Base-by-base conservation (phyloP, 2,113 vertebrate genomes). In the Arizona elegans region DNA sequence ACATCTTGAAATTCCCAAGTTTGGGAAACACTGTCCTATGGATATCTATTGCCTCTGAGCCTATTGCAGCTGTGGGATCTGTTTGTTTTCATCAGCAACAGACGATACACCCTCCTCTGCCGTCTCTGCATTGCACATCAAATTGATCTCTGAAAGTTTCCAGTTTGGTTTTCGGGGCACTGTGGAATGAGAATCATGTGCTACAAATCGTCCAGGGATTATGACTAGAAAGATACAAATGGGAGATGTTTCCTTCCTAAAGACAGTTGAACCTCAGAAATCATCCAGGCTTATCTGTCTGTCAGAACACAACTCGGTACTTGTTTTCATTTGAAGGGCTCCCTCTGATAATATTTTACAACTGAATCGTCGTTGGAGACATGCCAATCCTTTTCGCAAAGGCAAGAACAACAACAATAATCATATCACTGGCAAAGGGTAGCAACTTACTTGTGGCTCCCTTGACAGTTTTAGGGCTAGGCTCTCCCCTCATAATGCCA, bases 241-340 rank as follows among this genome's bases (percentile, higher is more conserved):
- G 50, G 3, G 7, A 52, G 23, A 24, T 93, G 13, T 62, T 94
- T 86, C 65, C 90, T 92, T 95, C 55, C 92, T 55, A 50, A 87
- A 92, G 86, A 33, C 29, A 53, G 81, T 89, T 2, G 38, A 81
- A 91, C 29, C 93, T 65, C 89, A 38, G 55, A 0, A 47, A 56
- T 95, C 12, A 54, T 91, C n/a, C 58, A 9, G 21, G 65, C 53
- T 94, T 10, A 1, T 55, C 26, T 26, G 19, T 55, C 26, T 17
- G 2, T 90, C 94, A 47, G 56, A 94, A 43, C 0, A 0, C 52
- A 8, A 92, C 93, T 95, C 91, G 5, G 5, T 59, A 87, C 0
- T 33, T 23, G 0, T 90, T 56, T 90, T 92, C 89, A 15, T 90
- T 17, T 90, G 93, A 88, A 91, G 53, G 92, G 3, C 26, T 17